phyloP scores from a whole-genome alignment of 2,888 invertebrate genomes.

The Pterobdella sp. region DNA sequence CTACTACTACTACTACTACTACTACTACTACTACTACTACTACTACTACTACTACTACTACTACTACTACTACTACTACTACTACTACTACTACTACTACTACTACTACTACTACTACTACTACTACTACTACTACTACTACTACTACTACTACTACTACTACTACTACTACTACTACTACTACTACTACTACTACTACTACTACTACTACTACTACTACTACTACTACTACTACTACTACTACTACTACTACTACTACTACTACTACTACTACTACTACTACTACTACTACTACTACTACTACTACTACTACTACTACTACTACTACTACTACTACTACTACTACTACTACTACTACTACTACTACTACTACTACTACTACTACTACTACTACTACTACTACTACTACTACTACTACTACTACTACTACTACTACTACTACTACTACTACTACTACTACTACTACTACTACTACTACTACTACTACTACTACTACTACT shows the following conservation, averaged over 20 bases:
- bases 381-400: slow-evolving; percentile 3
- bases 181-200: slow-evolving; percentile 3
- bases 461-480: slow-evolving; percentile 2
- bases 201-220: neutral
- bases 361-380: neutral
- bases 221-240: slow-evolving; percentile 2
- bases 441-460: slow-evolving; percentile 3
- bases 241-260: neutral
- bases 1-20: slow-evolving; percentile 3
- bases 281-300: slow-evolving; percentile 2
- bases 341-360: slow-evolving; percentile 2
- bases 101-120: slow-evolving; percentile 2
- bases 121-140: slow-evolving; percentile 3
- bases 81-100: slow-evolving; percentile 3
- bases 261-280: slow-evolving; percentile 3
- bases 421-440: slow-evolving; percentile 3
- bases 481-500: slow-evolving; percentile 3
- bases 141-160: slow-evolving; percentile 3
- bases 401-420: slow-evolving; percentile 2
- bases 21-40: slow-evolving; percentile 3
- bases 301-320: neutral
- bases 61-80: slow-evolving; percentile 1
- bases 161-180: slow-evolving; percentile 2
- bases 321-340: slow-evolving; percentile 3
- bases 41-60: neutral